phyloP scores from a whole-genome alignment of 2,113 vertebrate species.

The Phodopus roborovskii region DNA sequence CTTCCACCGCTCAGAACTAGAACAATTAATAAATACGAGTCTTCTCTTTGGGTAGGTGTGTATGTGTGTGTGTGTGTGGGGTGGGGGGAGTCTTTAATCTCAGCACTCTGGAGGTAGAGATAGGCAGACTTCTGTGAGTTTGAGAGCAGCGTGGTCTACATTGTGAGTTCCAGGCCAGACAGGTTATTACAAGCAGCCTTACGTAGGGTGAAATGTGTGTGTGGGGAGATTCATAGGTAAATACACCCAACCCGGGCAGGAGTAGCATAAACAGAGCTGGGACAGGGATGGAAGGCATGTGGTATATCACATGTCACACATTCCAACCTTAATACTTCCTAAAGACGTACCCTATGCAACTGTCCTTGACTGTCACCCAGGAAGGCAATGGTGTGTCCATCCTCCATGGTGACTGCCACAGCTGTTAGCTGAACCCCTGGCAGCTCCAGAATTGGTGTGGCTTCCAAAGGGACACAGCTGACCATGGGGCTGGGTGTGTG shows the following conservation, averaged over 20 bases:
- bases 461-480: conserved; percentile 91
- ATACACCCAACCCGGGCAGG: not conserved
- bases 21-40: not conserved
- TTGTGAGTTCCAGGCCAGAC: too few relatives aligned
- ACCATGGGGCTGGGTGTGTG: conserved; percentile 99
- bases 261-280: not conserved
- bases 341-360: conserved; percentile 92
- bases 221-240: not conserved
- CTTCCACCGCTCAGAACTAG: not conserved
- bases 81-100: not conserved
- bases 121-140: not conserved
- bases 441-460: conserved; percentile 91
- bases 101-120: not conserved
- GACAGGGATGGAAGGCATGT: not conserved
- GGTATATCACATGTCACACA: not conserved
- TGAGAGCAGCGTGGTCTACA: not conserved
- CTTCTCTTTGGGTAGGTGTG: not conserved
- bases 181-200: not conserved
- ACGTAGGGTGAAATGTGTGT: not conserved
- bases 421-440: conserved; percentile 92
- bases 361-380: conserved; percentile 95
- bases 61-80: too few relatives aligned
- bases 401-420: conserved; percentile 92
- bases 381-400: conserved; percentile 93
- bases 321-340: not conserved